A percentile compares a stretch with the other conserved stretches of the same genome.
phyloP scores from a whole-genome alignment of 2,888 invertebrate genomes.

The Sthenelais limicola region DNA sequence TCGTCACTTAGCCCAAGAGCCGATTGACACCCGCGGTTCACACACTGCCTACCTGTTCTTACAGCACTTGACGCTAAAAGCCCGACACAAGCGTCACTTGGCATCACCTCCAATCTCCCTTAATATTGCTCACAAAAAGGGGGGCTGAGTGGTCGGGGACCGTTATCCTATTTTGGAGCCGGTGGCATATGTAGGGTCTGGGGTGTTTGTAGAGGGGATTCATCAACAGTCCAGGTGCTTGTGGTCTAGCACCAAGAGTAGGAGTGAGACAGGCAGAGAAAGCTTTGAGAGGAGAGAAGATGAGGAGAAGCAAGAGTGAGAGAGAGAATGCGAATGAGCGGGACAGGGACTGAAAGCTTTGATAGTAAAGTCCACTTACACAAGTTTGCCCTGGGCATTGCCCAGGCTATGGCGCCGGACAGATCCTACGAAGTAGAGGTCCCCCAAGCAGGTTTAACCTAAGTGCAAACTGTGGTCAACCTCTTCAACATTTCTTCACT shows the following conservation, averaged over 20 bases:
- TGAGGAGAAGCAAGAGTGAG: too few relatives aligned
- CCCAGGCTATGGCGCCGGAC: not conserved
- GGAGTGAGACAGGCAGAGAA: too few relatives aligned
- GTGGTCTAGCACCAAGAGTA: too few relatives aligned
- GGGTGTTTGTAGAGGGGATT: not conserved
- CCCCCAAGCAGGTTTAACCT: not conserved
- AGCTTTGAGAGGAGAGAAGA: too few relatives aligned
- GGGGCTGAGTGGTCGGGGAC: not conserved
- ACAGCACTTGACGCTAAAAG: conserved; percentile 33
- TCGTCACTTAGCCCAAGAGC: not conserved
- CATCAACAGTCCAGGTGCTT: not conserved
- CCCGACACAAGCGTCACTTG: conserved; percentile 4
- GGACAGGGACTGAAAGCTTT: too few relatives aligned
- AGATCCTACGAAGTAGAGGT: too few relatives aligned
- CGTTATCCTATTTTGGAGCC: conserved; percentile 1
- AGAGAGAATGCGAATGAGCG: too few relatives aligned
- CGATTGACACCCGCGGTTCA: conserved; percentile 10
- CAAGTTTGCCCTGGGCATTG: not conserved
- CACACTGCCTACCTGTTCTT: conserved; percentile 15
- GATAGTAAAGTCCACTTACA: conserved; percentile 15
- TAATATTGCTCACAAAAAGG: not conserved
- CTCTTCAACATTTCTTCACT: not conserved
- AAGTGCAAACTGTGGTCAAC: conserved; percentile 25
- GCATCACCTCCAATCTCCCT: conserved; percentile 8
- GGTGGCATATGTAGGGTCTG: not conserved